phyloP scores from a whole-genome alignment of 2,797 vertebrate genomes.

The Semaprochilodus insignis region DNA sequence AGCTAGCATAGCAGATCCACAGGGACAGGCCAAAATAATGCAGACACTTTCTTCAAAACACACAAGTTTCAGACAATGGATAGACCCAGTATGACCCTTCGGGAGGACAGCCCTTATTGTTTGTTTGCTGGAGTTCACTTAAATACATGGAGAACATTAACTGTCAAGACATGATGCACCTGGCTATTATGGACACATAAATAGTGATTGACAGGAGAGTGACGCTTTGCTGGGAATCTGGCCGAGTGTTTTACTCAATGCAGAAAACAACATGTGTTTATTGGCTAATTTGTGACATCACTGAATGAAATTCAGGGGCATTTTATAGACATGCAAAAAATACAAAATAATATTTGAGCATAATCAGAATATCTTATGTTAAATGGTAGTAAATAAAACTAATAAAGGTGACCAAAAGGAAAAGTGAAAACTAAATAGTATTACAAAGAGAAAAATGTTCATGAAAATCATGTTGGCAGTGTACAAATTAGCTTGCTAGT shows the following conservation, averaged over 20 bases:
- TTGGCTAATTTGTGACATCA: too few species aligned
- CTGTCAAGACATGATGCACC: background rate
- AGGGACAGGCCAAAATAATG: conserved; percentile 8
- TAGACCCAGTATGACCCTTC: background rate
- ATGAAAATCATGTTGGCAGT: too few species aligned
- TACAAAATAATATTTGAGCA: too few species aligned
- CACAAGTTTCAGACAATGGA: background rate
- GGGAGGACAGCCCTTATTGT: background rate
- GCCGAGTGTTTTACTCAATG: background rate
- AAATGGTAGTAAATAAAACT: too few species aligned
- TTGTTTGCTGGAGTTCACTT: background rate
- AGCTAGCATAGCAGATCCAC: background rate
- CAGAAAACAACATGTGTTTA: background rate
- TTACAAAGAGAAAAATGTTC: too few species aligned
- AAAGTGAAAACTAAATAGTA: too few species aligned
- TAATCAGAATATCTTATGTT: too few species aligned
- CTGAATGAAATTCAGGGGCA: too few species aligned
- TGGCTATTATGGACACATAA: background rate
- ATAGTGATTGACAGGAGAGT: conserved; percentile 4
- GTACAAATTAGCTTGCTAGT: too few species aligned
- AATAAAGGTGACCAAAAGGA: too few species aligned
- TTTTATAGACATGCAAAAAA: too few species aligned
- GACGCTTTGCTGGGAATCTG: conserved; percentile 9
- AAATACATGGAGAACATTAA: background rate
- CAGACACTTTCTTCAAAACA: background rate